Evolutionary conservation across 2,113 vertebrate genomes (phyloP), one percentile per base, ranked within the genome.

Genomic region (Ochotona curzoniae): DNA sequence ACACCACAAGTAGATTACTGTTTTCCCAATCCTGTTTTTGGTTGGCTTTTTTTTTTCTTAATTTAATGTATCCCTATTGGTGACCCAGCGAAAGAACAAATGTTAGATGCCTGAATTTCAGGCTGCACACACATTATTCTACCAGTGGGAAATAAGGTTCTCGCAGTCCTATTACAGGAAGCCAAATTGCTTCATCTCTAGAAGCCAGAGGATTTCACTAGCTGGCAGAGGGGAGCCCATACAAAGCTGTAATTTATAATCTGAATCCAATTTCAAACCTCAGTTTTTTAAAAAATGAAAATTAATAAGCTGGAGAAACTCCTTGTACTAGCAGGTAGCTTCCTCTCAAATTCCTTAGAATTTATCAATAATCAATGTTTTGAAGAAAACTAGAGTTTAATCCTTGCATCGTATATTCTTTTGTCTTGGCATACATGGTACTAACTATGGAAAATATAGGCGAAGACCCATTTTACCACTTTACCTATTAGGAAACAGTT

Each of bases 211-310:
- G 96, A 97, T 98, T 98, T 98, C 96, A 97, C 8, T 70, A 97
- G 96, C 78, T 96, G 97, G 97, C 97, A 96, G 97, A 93, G 91
- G 98, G 97, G 96, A 96, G 95, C 90, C 96, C 89, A 93, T 96
- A 97, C 95, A 97, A 97, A 98, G 96, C 96, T 98, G 95, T 97
- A 98, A 98, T 98, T 98, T 98, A 96, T 97, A 98, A 98, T 98
- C 97, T 96, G 96, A 98, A 97, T 98, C 97, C 98, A 98, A 98
- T 98, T 98, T 98, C 96, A 97, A 98, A 97, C 96, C 97, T 98
- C 96, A 97, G 97, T 97, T 97, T 74, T 96, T 97, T 74, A 97
- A 95, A 97, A 97, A 98, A 98, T 95, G 93, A 97, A 98, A 98
- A 98, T 98, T 98, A 98, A 97, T 97, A 96, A 96, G 94, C 93